Conservation (phyloP, 2,797 vertebrate species). For the Hippoglossus hippoglossus region DNA sequence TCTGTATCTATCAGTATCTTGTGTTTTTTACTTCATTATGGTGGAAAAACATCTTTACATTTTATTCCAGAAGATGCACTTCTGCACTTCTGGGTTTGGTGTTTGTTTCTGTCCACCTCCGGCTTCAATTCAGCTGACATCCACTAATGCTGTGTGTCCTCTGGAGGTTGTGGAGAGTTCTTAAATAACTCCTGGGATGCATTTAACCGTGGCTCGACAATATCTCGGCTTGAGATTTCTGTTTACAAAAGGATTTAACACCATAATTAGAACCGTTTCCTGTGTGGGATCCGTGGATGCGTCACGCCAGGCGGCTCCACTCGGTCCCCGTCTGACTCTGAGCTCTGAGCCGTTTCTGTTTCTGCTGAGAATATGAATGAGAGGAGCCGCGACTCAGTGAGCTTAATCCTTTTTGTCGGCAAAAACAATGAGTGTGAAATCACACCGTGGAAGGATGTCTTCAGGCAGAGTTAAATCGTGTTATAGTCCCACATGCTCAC, state of each 20-base stretch:
- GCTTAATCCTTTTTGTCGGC: constrained; percentile 70
- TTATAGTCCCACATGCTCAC: constrained; percentile 62
- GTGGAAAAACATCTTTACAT: too few relatives aligned
- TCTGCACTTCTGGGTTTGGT: too few relatives aligned
- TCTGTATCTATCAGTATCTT: not conserved
- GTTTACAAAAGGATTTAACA: not conserved
- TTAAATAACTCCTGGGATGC: too few relatives aligned
- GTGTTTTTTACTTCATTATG: too few relatives aligned
- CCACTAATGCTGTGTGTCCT: too few relatives aligned
- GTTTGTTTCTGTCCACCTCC: too few relatives aligned
- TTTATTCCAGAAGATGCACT: too few relatives aligned
- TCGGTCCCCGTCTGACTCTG: not conserved
- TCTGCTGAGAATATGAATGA: constrained; percentile 18
- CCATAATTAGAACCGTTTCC: not conserved
- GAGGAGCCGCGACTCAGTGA: constrained; percentile 21
- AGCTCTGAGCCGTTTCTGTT: constrained; percentile 27
- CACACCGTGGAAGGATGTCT: constrained; percentile 52
- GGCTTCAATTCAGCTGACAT: too few relatives aligned
- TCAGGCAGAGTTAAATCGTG: constrained; percentile 73
- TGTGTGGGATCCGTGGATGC: not conserved
- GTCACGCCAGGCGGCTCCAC: not conserved
- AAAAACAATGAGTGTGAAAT: constrained; percentile 82
- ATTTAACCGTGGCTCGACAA: too few relatives aligned
- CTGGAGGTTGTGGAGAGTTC: too few relatives aligned
- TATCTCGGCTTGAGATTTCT: not conserved